Evolutionary conservation across 2,113 vertebrate genomes (phyloP).

Genomic region (Nesospiza acunhae): DNA sequence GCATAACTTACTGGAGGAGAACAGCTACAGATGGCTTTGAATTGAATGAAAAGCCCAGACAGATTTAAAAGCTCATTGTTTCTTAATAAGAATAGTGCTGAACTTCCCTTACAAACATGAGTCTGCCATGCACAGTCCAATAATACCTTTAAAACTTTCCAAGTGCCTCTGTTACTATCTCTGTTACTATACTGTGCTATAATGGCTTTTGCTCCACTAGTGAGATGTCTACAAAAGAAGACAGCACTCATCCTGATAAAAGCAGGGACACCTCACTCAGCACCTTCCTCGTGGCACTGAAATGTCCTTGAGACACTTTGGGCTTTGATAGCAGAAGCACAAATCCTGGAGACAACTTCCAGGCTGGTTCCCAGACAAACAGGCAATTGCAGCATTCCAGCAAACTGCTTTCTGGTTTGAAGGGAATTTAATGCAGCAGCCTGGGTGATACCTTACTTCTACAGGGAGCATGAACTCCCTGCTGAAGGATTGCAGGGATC

Average conservation of each 20-base stretch:
- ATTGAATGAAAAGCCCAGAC: neutral
- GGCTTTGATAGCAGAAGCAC: neutral
- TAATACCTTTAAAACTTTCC: neutral
- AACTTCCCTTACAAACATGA: neutral
- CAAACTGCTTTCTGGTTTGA: neutral
- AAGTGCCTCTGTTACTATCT: neutral
- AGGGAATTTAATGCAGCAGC: neutral
- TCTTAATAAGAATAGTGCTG: neutral
- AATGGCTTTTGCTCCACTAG: neutral
- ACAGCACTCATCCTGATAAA: neutral
- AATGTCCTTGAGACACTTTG: neutral
- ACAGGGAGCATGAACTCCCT: neutral
- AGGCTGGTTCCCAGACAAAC: neutral
- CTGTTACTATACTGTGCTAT: neutral
- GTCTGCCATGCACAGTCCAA: neutral
- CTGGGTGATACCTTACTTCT: neutral
- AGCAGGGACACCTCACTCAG: neutral
- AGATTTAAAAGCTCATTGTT: neutral
- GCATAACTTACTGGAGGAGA: neutral
- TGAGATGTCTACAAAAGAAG: neutral
- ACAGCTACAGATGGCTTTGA: neutral
- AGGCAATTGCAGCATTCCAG: neutral
- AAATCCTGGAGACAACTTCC: neutral
- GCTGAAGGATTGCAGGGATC: neutral
- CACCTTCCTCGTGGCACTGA: neutral